These are phyloP conservation scores for Acanthis flammea DNA, from an alignment of 2,797 vertebrate genomes.

Conservation along the genomic window DNA sequence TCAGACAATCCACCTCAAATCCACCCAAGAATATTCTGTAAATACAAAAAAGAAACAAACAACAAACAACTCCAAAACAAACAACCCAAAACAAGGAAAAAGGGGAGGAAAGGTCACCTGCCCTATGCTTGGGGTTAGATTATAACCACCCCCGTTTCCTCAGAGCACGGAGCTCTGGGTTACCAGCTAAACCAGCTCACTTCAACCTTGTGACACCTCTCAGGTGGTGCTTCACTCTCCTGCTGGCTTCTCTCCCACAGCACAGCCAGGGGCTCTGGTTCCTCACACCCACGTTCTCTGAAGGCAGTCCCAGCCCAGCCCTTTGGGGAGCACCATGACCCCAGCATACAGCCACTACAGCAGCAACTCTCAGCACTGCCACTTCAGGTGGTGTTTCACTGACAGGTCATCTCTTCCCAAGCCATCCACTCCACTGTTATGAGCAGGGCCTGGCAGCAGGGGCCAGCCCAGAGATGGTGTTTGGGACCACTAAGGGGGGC, in stretches of 20 bases:
- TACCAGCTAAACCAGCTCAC: background rate
- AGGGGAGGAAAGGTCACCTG: background rate
- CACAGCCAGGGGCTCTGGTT: background rate
- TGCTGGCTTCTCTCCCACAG: background rate
- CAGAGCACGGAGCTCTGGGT: background rate
- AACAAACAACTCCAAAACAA: background rate
- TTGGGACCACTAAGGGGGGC: background rate
- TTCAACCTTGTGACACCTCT: background rate
- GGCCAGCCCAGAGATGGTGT: background rate
- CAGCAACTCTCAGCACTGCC: background rate
- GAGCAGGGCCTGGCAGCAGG: background rate
- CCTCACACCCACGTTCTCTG: background rate
- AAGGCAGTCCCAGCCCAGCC: background rate
- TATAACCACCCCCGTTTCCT: background rate
- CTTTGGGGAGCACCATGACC: background rate
- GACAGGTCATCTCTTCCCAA: background rate
- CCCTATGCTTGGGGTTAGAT: background rate
- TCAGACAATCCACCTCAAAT: background rate
- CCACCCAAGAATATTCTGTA: background rate
- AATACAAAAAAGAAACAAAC: background rate
- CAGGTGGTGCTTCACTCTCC: background rate
- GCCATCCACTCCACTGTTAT: background rate
- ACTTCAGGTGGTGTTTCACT: background rate
- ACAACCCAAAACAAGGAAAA: background rate
- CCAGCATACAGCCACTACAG: background rate